Percentiles rank a stretch among this genome's conserved stretches.
Evolutionary conservation across 1,140 invertebrate species (phyloP).

Genomic region (Radopholus similis): DNA sequence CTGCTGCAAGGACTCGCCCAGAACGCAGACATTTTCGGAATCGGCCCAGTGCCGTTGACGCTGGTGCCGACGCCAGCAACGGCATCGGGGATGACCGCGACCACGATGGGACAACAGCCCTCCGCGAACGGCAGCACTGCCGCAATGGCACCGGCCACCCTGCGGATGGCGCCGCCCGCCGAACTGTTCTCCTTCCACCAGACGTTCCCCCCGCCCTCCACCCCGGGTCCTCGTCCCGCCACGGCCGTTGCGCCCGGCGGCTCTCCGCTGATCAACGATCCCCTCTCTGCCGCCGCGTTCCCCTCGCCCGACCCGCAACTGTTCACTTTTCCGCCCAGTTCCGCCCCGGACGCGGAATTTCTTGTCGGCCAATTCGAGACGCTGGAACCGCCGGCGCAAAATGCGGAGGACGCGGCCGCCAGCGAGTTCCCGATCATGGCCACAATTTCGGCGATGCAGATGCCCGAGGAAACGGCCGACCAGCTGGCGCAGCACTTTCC

Average conservation of each 20-base stretch:
- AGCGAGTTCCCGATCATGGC: constrained; percentile 15
- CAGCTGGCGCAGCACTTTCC: constrained; percentile 4
- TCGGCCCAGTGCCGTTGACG: background rate
- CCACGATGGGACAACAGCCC: background rate
- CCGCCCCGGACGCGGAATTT: constrained; percentile 7
- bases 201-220: constrained; percentile 1
- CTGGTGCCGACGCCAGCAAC: background rate
- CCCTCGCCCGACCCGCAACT: constrained; percentile 6
- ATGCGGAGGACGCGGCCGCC: background rate
- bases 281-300: background rate
- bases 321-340: constrained; percentile 6
- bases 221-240: background rate
- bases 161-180: constrained; percentile 5
- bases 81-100: background rate
- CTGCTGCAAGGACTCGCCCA: background rate
- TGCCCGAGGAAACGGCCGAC: background rate
- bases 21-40: constrained; percentile 5
- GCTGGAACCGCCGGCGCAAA: background rate
- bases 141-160: background rate
- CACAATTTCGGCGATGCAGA: constrained; percentile 15
- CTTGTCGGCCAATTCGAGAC: constrained; percentile 23
- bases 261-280: background rate
- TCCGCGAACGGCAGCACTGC: background rate
- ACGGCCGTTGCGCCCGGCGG: background rate
- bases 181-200: constrained; percentile 16